Percentiles rank a stretch among this genome's conserved stretches.
Evolutionary conservation across 2,888 invertebrate genomes (phyloP).

Genomic region (Melolontha melolontha): DNA sequence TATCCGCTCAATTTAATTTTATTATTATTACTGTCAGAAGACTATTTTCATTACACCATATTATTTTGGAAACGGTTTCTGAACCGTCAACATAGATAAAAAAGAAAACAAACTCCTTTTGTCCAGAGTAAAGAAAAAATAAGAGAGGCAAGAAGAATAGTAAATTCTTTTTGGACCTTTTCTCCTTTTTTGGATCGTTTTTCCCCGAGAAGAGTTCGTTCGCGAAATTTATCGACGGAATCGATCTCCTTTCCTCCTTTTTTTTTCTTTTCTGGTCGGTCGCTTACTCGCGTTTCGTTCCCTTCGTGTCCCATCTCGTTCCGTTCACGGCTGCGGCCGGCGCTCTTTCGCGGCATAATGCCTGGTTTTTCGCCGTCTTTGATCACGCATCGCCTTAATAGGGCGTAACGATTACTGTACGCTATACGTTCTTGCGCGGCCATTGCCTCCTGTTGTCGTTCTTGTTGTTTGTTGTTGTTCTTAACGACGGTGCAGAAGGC

Average conservation of each 20-base stretch:
- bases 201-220: neutral
- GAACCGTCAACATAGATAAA: too few species aligned
- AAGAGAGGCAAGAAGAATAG: neutral
- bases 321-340: constrained; percentile 24
- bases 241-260: constrained; percentile 3
- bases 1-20: too few species aligned
- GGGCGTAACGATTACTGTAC: constrained; percentile 41
- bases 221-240: constrained; percentile 29
- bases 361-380: constrained; percentile 35
- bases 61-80: too few species aligned
- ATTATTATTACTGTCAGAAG: too few species aligned
- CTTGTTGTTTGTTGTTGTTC: constrained; percentile 16
- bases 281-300: constrained; percentile 10
- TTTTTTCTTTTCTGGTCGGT: constrained; percentile 15
- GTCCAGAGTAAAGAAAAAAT: too few species aligned
- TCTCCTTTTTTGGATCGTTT: constrained; percentile 1
- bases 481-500: constrained; percentile 20
- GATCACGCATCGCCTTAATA: constrained; percentile 41
- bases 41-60: too few species aligned
- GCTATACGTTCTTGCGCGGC: constrained; percentile 17
- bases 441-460: constrained; percentile 29
- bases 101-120: too few species aligned
- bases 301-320: constrained; percentile 10
- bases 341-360: constrained; percentile 24
- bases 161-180: constrained; percentile 5